Evolutionary conservation across 2,797 vertebrate species (phyloP).

Genomic region (Parauchenoglanis ngamensis): DNA sequence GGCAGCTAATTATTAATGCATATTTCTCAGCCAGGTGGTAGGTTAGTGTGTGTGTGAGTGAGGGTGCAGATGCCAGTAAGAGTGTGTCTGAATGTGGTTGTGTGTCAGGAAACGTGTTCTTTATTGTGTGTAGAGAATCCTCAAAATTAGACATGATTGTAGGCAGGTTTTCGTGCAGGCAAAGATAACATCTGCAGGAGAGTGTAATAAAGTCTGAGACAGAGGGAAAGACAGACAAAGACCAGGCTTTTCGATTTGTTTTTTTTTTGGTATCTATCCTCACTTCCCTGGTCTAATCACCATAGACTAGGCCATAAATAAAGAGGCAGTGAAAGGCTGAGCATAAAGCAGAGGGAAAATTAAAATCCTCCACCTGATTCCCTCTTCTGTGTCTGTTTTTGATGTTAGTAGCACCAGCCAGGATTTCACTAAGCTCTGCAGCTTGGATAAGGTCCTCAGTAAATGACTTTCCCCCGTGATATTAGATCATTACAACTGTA

Average conservation of each 20-base stretch:
- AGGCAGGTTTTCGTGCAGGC: conserved; percentile 3
- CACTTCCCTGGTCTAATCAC: not conserved
- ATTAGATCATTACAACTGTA: conserved; percentile 49
- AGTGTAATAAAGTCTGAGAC: not conserved
- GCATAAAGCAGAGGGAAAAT: not conserved
- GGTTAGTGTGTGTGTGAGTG: not conserved
- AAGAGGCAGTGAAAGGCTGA: not conserved
- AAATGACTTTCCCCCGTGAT: conserved; percentile 27
- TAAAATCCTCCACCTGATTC: conserved; percentile 13
- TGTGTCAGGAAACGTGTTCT: conserved; percentile 9
- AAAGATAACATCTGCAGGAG: conserved; percentile 41
- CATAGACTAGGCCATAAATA: conserved; percentile 9
- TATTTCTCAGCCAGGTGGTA: conserved; percentile 3
- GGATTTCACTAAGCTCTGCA: conserved; percentile 23
- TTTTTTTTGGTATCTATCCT: not conserved
- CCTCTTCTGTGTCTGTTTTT: conserved; percentile 16
- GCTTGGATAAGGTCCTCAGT: conserved; percentile 28
- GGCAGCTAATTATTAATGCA: conserved; percentile 39
- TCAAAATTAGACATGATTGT: conserved; percentile 32
- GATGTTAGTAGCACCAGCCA: conserved; percentile 8
- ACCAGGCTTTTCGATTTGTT: not conserved
- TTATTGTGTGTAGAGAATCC: not conserved
- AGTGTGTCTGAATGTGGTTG: conserved; percentile 19
- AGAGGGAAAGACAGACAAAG: not conserved
- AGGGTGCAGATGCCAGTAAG: not conserved